These are phyloP conservation scores for Baronia brevicornis DNA, from an alignment of 2,888 invertebrate genomes.

Conservation along the genomic window DNA sequence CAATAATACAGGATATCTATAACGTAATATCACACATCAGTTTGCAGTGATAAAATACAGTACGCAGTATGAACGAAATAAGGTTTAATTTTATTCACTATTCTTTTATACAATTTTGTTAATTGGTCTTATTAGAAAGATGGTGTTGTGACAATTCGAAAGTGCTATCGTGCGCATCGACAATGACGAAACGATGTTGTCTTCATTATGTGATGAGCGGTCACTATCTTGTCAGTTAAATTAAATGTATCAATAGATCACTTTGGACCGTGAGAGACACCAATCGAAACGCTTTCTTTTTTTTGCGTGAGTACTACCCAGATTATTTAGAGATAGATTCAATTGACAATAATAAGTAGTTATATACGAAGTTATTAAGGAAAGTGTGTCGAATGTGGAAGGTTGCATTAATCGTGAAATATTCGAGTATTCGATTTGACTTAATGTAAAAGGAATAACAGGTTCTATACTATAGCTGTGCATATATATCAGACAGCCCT, in stretches of 20 bases:
- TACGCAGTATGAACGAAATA: slow-evolving; percentile 36
- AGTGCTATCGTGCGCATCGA: slow-evolving; percentile 75
- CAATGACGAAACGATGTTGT: slow-evolving; percentile 76
- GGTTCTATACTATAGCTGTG: slow-evolving; percentile 38
- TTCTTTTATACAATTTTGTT: slow-evolving; percentile 50
- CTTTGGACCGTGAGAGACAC: slow-evolving; percentile 67
- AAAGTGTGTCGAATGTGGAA: no score
- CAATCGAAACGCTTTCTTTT: slow-evolving; percentile 59
- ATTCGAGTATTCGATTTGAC: slow-evolving; percentile 10
- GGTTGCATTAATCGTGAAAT: slow-evolving; percentile 4
- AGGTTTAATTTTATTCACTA: slow-evolving; percentile 45
- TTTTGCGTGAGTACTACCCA: slow-evolving; percentile 24
- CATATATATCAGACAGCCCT: slow-evolving; percentile 57
- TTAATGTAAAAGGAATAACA: slow-evolving; percentile 35
- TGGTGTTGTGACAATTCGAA: slow-evolving; percentile 73
- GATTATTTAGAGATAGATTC: no score
- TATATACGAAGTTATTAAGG: no score
- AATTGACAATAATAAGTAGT: no score
- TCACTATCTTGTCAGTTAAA: slow-evolving; percentile 75
- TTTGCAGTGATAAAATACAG: slow-evolving; percentile 27
- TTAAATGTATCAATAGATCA: slow-evolving; percentile 75
- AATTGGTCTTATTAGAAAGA: slow-evolving; percentile 75
- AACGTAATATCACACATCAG: slow-evolving; percentile 31
- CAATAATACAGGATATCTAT: slow-evolving; percentile 38
- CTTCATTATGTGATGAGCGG: slow-evolving; percentile 75